A percentile compares a stretch with the other conserved stretches of the same genome.
Evolutionary conservation across 1,140 invertebrate species (phyloP).

Genomic region (Conus betulinus): DNA sequence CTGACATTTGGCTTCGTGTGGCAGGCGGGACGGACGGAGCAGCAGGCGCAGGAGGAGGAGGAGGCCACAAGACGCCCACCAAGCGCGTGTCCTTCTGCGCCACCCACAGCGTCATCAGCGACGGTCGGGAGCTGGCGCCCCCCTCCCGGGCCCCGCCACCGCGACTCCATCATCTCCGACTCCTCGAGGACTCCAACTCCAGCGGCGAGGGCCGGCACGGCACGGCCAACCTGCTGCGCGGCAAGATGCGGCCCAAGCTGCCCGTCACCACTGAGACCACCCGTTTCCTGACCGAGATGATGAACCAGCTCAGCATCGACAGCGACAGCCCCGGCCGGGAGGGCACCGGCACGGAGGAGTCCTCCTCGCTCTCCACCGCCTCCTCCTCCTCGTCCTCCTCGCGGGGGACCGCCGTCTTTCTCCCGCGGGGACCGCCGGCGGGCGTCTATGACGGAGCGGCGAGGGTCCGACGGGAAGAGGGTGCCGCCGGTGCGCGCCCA

Average conservation of each 20-base stretch:
- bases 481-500: constrained; percentile 21
- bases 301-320: constrained; percentile 64
- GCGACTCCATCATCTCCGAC: constrained; percentile 71
- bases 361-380: constrained; percentile 59
- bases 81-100: constrained; percentile 72
- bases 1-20: too few relatives aligned
- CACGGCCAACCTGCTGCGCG: constrained; percentile 47
- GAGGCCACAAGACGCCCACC: constrained; percentile 61
- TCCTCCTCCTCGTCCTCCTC: constrained; percentile 19
- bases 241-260: constrained; percentile 67
- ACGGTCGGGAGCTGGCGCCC: constrained; percentile 58
- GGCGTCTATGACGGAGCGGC: constrained; percentile 32
- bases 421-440: constrained; percentile 39
- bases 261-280: constrained; percentile 72
- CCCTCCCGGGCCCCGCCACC: constrained; percentile 44
- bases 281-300: constrained; percentile 71
- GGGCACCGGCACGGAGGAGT: constrained; percentile 55
- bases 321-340: constrained; percentile 46
- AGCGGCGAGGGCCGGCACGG: constrained; percentile 64
- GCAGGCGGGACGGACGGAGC: neutral
- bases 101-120: constrained; percentile 69
- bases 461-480: constrained; percentile 25
- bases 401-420: constrained; percentile 21
- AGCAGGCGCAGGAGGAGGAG: too few relatives aligned
- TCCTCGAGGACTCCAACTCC: constrained; percentile 70